phyloP scores from a whole-genome alignment of 1,140 invertebrate species.

The Lethrus apterus region DNA sequence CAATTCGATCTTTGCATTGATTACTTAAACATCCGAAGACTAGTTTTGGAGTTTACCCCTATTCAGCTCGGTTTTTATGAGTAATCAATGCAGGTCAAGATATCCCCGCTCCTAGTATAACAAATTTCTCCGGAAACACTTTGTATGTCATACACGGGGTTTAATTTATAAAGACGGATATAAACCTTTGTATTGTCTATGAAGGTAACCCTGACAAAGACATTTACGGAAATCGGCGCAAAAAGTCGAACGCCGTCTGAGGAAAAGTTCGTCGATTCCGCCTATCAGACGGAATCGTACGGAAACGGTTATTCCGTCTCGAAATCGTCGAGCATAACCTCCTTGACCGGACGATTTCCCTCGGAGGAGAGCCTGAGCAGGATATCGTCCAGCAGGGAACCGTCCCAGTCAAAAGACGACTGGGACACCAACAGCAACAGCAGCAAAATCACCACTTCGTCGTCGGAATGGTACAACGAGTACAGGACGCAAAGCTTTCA shows the following conservation, averaged over 20 bases:
- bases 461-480: conserved; percentile 53
- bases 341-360: conserved; percentile 44
- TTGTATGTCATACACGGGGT: too few relatives aligned
- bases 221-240: conserved; percentile 11
- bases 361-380: conserved; percentile 50
- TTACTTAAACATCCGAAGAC: too few relatives aligned
- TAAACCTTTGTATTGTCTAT: too few relatives aligned
- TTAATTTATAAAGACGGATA: too few relatives aligned
- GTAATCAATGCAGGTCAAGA: too few relatives aligned
- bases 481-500: conserved; percentile 49
- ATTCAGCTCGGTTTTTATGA: too few relatives aligned
- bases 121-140: too few relatives aligned
- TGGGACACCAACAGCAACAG: conserved; percentile 31
- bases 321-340: conserved; percentile 41
- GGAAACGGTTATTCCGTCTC: conserved; percentile 45
- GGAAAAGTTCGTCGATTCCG: conserved; percentile 47
- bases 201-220: conserved; percentile 13
- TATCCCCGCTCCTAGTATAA: too few relatives aligned
- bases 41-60: too few relatives aligned
- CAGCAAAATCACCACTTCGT: conserved; percentile 30
- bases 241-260: conserved; percentile 49
- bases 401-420: conserved; percentile 25
- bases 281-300: conserved; percentile 48
- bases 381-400: conserved; percentile 31
- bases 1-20: too few relatives aligned